phyloP scores from a whole-genome alignment of 1,140 invertebrate species.

The Planococcus citri region DNA sequence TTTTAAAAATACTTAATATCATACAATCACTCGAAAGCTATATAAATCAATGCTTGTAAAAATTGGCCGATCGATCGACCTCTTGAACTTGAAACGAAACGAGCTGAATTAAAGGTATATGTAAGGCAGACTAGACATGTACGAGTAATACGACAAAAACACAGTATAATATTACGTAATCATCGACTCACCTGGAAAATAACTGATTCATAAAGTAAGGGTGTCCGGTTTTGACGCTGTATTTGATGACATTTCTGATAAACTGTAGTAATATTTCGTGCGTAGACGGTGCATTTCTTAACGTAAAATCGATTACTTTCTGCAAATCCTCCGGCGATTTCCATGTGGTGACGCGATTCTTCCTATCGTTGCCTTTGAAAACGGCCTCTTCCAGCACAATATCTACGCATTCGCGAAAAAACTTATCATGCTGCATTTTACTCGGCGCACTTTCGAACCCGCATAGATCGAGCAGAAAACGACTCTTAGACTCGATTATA shows the following conservation, averaged over 20 bases:
- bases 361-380: slow-evolving; percentile 54
- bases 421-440: slow-evolving; percentile 50
- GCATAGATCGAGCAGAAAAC: slow-evolving; percentile 3
- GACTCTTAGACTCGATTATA: not conserved
- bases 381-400: slow-evolving; percentile 58
- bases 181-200: slow-evolving; percentile 43
- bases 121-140: no score
- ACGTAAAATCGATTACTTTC: slow-evolving; percentile 48
- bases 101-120: no score
- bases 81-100: no score
- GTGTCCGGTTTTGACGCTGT: slow-evolving; percentile 77
- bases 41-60: no score
- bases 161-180: no score
- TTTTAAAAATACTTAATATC: no score
- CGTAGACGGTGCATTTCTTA: slow-evolving; percentile 39
- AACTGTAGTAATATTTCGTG: slow-evolving; percentile 53
- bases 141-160: no score
- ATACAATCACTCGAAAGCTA: no score
- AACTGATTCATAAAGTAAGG: slow-evolving; percentile 78
- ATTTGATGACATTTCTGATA: slow-evolving; percentile 52
- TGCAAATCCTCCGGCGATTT: slow-evolving; percentile 50
- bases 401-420: slow-evolving; percentile 53
- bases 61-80: no score
- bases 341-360: slow-evolving; percentile 61
- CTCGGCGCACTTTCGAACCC: slow-evolving; percentile 38